phyloP scores from a whole-genome alignment of 2,797 vertebrate species.

The Percopsis omiscomaycus region DNA sequence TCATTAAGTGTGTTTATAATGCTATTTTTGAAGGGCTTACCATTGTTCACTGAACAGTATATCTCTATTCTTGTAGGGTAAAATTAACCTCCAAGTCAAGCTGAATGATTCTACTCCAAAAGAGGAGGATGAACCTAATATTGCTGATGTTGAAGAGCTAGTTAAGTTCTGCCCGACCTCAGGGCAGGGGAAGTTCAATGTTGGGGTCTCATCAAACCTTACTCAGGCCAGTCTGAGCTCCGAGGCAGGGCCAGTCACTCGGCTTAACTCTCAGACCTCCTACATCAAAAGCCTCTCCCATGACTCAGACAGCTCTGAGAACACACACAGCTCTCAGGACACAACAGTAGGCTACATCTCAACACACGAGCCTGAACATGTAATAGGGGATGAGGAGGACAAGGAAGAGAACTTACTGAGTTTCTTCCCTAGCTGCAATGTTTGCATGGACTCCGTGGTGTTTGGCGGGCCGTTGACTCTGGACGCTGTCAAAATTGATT shows the following conservation, averaged over 20 bases:
- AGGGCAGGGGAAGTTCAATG: neutral
- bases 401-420: conserved; percentile 46
- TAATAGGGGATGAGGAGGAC: conserved; percentile 42
- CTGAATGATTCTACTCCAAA: conserved; percentile 42
- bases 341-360: conserved; percentile 65
- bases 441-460: conserved; percentile 41
- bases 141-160: conserved; percentile 76
- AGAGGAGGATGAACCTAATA: conserved; percentile 78
- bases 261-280: conserved; percentile 43
- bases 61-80: conserved; percentile 65
- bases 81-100: conserved; percentile 61
- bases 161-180: conserved; percentile 1
- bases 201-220: neutral
- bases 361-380: conserved; percentile 57
- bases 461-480: conserved; percentile 80
- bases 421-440: conserved; percentile 64
- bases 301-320: conserved; percentile 60
- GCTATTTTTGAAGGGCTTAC: neutral
- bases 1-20: no score
- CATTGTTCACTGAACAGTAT: neutral
- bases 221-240: conserved; percentile 5
- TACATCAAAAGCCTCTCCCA: conserved; percentile 80
- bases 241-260: neutral
- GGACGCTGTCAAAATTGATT: conserved; percentile 81
- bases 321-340: conserved; percentile 63